Conservation (phyloP, 2,113 vertebrate genomes). For the Myotis lucifugus region DNA sequence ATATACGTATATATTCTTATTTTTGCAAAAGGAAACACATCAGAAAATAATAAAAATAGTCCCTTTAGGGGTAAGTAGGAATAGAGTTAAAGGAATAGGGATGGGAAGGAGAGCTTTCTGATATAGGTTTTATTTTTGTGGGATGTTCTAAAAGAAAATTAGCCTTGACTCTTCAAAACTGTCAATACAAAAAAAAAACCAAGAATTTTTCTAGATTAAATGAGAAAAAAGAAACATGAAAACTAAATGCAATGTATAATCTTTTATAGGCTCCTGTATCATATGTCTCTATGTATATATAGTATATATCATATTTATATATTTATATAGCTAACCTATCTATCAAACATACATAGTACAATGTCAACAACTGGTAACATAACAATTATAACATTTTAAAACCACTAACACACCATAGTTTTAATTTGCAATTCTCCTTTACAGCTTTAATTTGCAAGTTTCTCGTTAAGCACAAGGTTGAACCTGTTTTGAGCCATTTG, state of each 20-base stretch:
- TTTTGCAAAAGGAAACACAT: background rate
- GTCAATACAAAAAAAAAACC: background rate
- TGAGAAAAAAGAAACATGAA: background rate
- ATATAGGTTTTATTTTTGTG: background rate
- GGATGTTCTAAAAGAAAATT: background rate
- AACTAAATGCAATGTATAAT: background rate
- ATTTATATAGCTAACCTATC: background rate
- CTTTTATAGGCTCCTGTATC: background rate
- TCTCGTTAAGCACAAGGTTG: background rate
- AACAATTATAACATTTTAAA: background rate
- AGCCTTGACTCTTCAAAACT: background rate
- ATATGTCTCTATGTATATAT: background rate
- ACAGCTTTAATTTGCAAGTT: background rate
- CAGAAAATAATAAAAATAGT: background rate
- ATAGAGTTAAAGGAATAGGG: background rate
- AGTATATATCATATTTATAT: background rate
- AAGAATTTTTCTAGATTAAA: background rate
- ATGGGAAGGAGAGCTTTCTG: background rate
- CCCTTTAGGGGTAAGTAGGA: background rate
- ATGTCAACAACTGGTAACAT: background rate
- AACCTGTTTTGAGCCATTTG: background rate
- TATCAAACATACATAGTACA: background rate
- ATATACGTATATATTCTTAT: background rate
- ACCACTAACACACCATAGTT: background rate
- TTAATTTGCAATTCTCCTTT: slow-evolving; percentile 7